Conservation (phyloP, 2,113 vertebrate species). For the Isurus oxyrinchus region DNA sequence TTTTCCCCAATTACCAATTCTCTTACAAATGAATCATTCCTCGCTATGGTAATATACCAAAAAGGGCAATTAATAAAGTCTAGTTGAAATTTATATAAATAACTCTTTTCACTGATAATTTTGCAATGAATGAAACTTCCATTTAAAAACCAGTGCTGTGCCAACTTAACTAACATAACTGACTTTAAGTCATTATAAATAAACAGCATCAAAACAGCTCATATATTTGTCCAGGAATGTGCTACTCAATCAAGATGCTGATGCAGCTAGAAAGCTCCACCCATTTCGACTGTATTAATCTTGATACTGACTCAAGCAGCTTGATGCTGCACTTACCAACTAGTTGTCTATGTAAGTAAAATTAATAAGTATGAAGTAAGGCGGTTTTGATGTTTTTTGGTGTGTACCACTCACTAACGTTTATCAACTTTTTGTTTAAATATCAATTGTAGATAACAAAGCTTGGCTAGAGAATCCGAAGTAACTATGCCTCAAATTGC, state of each 20-base stretch:
- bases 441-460: background rate
- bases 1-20: background rate
- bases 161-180: background rate
- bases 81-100: background rate
- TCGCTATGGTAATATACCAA: background rate
- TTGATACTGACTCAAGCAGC: background rate
- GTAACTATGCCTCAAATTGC: background rate
- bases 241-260: background rate
- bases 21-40: too few species aligned
- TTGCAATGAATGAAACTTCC: background rate
- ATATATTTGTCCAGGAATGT: background rate
- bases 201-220: background rate
- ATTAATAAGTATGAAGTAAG: background rate
- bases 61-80: background rate
- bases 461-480: background rate
- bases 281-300: background rate
- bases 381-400: background rate
- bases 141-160: background rate
- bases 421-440: background rate
- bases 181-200: background rate
- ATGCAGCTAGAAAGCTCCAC: background rate
- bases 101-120: background rate
- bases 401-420: background rate
- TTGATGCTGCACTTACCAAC: background rate
- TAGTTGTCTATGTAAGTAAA: background rate